phyloP scores from a whole-genome alignment of 1,140 invertebrate species.

The Yoshiicerus persimilis region DNA sequence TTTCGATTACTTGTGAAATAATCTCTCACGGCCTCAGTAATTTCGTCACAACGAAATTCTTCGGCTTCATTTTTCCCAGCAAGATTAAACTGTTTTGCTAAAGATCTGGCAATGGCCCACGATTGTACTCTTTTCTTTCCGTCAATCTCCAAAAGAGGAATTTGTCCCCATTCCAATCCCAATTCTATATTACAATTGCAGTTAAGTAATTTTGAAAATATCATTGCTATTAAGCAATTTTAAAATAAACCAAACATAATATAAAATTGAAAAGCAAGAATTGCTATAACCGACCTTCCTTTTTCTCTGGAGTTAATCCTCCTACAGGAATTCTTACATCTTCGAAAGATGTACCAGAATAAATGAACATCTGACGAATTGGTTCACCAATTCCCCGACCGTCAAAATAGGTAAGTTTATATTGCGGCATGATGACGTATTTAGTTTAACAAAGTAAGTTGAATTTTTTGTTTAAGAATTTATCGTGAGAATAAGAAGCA shows the following conservation, averaged over 20 bases:
- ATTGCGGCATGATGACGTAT: background rate
- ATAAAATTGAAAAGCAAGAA: background rate
- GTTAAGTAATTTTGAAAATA: background rate
- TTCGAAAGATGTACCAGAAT: background rate
- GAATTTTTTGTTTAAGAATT: background rate
- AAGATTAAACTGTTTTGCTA: constrained; percentile 62
- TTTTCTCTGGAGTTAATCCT: background rate
- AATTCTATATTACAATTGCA: background rate
- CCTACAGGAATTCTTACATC: background rate
- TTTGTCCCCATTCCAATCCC: background rate
- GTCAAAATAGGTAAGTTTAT: background rate
- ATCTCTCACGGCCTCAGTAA: constrained; percentile 57
- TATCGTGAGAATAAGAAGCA: no score
- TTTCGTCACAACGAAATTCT: constrained; percentile 63
- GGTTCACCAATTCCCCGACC: background rate
- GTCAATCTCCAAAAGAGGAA: background rate
- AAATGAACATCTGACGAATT: background rate
- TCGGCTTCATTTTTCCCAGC: constrained; percentile 65
- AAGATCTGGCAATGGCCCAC: background rate
- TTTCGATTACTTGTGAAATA: background rate
- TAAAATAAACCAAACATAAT: background rate
- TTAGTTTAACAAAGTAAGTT: background rate
- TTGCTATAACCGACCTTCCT: background rate
- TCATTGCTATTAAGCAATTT: no score
- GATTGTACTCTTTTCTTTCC: background rate